Percentiles rank a stretch among this genome's conserved stretches.
phyloP scores from a whole-genome alignment of 2,113 vertebrate genomes.

The Euleptes europaea region DNA sequence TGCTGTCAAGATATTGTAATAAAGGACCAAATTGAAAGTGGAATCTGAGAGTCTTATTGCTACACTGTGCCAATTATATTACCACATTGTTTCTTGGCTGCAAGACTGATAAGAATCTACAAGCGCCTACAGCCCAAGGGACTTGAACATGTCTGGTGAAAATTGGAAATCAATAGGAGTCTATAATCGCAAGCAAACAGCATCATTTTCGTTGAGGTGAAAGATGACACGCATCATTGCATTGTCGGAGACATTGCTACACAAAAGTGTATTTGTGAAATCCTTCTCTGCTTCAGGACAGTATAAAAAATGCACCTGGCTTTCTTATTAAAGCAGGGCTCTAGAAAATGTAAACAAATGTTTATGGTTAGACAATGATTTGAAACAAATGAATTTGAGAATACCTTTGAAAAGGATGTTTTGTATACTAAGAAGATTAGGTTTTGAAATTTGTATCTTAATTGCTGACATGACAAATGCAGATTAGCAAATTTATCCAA shows the following conservation, averaged over 20 bases:
- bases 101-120: constrained; percentile 76
- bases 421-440: constrained; percentile 24
- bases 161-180: constrained; percentile 85
- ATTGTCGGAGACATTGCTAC: constrained; percentile 40
- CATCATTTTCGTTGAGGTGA: constrained; percentile 76
- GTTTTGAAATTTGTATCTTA: constrained; percentile 46
- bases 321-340: constrained; percentile 26
- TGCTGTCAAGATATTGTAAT: constrained; percentile 81
- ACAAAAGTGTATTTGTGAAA: constrained; percentile 41
- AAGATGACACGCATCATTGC: constrained; percentile 67
- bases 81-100: constrained; percentile 76
- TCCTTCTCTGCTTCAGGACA: constrained; percentile 48
- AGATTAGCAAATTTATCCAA: constrained; percentile 50
- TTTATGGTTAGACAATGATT: constrained; percentile 29
- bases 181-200: constrained; percentile 80
- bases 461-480: constrained; percentile 40
- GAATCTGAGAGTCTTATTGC: constrained; percentile 73
- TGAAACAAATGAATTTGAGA: constrained; percentile 35
- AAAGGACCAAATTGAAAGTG: constrained; percentile 82
- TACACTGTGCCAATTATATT: constrained; percentile 70
- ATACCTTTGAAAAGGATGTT: constrained; percentile 16
- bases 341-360: constrained; percentile 46
- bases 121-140: constrained; percentile 67
- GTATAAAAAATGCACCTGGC: constrained; percentile 11
- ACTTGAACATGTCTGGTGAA: constrained; percentile 73